These are phyloP conservation scores for Eristalinus sepulchralis DNA, from an alignment of 2,888 invertebrate species.

Conservation along the genomic window DNA sequence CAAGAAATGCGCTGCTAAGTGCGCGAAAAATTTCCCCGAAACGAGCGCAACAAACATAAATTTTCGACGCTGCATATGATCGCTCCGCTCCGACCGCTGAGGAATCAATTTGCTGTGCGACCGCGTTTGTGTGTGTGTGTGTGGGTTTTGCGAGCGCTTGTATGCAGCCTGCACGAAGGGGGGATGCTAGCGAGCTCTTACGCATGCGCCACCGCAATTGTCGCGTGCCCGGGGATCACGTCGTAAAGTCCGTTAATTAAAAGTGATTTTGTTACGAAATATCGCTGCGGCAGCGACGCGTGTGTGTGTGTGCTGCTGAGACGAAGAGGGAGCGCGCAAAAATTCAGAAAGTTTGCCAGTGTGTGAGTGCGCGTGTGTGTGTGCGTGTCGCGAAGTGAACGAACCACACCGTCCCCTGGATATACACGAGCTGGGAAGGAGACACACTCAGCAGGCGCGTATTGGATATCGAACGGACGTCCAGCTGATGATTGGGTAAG, in stretches of 20 bases:
- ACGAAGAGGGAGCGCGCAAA: background rate
- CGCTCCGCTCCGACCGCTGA: conserved; percentile 36
- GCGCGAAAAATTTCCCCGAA: background rate
- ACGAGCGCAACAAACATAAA: background rate
- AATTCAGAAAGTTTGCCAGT: background rate
- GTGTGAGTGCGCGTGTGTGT: background rate
- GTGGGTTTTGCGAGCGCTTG: conserved; percentile 18
- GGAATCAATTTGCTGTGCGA: conserved; percentile 34
- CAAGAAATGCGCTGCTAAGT: background rate
- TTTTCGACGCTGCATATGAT: conserved; percentile 27
- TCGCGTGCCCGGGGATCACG: background rate
- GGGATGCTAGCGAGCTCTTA: background rate
- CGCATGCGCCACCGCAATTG: background rate
- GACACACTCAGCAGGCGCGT: background rate
- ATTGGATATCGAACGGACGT: background rate
- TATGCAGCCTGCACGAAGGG: conserved; percentile 4
- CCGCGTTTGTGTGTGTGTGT: conserved; percentile 14
- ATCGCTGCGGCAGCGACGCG: background rate
- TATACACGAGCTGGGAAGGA: background rate
- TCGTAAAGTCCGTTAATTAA: background rate
- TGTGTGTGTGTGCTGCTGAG: background rate
- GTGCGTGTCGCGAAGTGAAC: background rate
- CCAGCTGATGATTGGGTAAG: conserved; percentile 1
- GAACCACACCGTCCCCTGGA: background rate
- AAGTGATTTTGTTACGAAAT: background rate